Percentiles rank a stretch among this genome's conserved stretches.
These are phyloP conservation scores for Nesospiza acunhae DNA, from an alignment of 2,113 vertebrate species.

Conservation along the genomic window DNA sequence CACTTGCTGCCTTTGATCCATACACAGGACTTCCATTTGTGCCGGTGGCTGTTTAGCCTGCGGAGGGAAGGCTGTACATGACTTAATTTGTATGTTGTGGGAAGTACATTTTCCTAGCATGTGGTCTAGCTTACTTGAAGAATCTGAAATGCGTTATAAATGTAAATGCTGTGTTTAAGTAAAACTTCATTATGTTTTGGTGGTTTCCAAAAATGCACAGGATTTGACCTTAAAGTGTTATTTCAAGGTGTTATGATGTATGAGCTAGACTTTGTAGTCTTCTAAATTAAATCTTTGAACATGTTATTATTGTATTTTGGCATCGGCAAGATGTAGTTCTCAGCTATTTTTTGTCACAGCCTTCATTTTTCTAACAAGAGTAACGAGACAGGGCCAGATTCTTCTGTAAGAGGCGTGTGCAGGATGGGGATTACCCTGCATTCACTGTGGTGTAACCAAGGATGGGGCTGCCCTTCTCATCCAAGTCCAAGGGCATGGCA, in stretches of 20 bases:
- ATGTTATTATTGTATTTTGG: constrained; percentile 71
- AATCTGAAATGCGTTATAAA: constrained; percentile 59
- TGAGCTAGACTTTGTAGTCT: constrained; percentile 67
- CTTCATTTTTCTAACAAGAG: constrained; percentile 55
- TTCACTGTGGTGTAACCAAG: not conserved
- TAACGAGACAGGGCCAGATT: constrained; percentile 41
- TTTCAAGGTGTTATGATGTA: constrained; percentile 63
- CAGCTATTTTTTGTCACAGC: constrained; percentile 59
- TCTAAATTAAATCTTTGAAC: constrained; percentile 72
- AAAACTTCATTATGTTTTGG: constrained; percentile 65
- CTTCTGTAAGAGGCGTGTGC: constrained; percentile 25
- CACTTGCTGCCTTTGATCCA: constrained; percentile 36
- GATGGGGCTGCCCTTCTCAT: accelerated
- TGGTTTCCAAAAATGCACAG: constrained; percentile 58
- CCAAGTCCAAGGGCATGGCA: accelerated
- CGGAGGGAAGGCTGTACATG: constrained; percentile 24
- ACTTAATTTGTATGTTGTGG: constrained; percentile 64
- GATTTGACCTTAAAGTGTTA: constrained; percentile 55
- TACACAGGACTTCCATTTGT: constrained; percentile 56
- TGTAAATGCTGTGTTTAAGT: constrained; percentile 65
- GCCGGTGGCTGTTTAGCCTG: constrained; percentile 3
- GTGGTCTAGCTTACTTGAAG: constrained; percentile 52
- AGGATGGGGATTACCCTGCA: not conserved
- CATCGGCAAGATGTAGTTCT: constrained; percentile 58
- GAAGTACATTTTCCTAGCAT: constrained; percentile 53